Percentiles rank a stretch among this genome's conserved stretches.
Evolutionary conservation across 2,888 invertebrate genomes (phyloP).

Genomic region (Alitta virens): DNA sequence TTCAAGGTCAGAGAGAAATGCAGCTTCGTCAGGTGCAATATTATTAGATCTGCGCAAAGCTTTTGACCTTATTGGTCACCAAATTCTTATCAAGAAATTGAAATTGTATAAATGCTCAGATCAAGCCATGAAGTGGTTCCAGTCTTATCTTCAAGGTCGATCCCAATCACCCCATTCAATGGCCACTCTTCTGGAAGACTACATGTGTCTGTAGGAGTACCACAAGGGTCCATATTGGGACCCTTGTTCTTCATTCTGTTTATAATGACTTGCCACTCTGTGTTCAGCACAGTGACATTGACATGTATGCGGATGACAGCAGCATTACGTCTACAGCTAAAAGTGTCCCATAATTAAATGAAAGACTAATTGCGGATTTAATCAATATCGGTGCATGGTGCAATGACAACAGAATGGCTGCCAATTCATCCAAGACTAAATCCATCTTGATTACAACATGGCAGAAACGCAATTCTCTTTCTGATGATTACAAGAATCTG

Average conservation of each 20-base stretch:
- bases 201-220: background rate
- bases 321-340: background rate
- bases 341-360: background rate
- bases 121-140: background rate
- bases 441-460: background rate
- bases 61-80: background rate
- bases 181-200: background rate
- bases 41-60: background rate
- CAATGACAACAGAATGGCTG: background rate
- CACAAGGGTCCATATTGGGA: background rate
- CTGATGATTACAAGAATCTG: too few relatives aligned
- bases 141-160: background rate
- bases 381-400: background rate
- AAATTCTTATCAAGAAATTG: background rate
- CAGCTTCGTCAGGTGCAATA: background rate
- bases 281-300: background rate
- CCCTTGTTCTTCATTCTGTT: constrained; percentile 1
- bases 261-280: background rate
- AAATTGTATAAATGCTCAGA: background rate
- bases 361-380: background rate
- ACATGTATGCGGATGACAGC: constrained; percentile 1
- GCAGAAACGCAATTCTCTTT: background rate
- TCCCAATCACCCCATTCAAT: background rate
- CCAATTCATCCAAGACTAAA: background rate
- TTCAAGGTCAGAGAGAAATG: too few relatives aligned